phyloP scores from a whole-genome alignment of 2,113 vertebrate genomes.

The Smithornis capensis region DNA sequence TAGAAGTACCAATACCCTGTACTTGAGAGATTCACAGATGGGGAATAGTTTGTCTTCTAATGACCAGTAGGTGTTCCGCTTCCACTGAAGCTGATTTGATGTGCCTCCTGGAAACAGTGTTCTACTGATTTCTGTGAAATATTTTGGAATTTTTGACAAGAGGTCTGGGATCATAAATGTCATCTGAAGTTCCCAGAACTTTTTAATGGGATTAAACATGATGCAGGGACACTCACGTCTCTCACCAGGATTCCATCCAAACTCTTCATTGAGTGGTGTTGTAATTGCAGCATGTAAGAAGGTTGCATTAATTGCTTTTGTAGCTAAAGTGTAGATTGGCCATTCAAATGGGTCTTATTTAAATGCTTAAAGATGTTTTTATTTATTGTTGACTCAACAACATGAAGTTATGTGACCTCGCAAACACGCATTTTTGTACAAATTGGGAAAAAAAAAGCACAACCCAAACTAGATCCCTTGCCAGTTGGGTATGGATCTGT shows the following conservation, averaged over 20 bases:
- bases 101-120: background rate
- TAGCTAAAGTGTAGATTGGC: background rate
- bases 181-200: background rate
- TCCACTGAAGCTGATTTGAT: background rate
- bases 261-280: background rate
- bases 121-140: constrained; percentile 1
- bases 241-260: background rate
- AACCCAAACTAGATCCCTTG: background rate
- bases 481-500: background rate
- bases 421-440: background rate
- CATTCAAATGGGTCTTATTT: background rate
- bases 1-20: background rate
- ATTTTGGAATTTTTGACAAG: constrained; percentile 11
- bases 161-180: background rate
- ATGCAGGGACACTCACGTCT: background rate
- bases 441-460: background rate
- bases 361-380: background rate
- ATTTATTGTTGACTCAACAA: background rate
- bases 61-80: background rate
- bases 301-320: background rate
- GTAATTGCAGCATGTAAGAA: background rate
- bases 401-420: background rate
- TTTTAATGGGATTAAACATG: background rate
- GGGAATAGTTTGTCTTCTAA: background rate
- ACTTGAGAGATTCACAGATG: background rate